Percentiles rank a stretch among this genome's conserved stretches.
Evolutionary conservation across 1,140 invertebrate genomes (phyloP).

Genomic region (Saccostrea cuccullata): DNA sequence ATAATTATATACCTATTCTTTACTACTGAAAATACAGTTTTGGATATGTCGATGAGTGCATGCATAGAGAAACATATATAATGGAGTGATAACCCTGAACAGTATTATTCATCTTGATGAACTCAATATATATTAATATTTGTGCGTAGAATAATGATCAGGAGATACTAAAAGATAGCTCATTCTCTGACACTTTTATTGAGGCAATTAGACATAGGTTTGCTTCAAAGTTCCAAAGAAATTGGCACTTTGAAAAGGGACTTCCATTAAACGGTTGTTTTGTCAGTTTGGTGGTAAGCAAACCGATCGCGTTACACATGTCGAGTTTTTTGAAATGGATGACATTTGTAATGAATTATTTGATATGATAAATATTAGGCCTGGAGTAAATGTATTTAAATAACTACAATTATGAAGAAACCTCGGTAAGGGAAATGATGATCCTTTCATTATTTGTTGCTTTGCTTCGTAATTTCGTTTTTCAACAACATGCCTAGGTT

Average conservation of each 20-base stretch:
- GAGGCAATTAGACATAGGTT: constrained; percentile 21
- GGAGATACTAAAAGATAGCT: not conserved
- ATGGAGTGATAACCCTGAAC: not conserved
- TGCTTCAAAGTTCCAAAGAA: not conserved
- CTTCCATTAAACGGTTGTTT: not conserved
- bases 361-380: constrained; percentile 32
- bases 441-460: not conserved
- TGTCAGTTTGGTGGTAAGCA: not conserved
- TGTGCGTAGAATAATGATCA: not conserved
- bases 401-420: constrained; percentile 28
- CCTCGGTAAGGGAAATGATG: not conserved
- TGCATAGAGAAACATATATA: not conserved
- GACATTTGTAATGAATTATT: constrained; percentile 15
- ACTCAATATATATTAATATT: not conserved
- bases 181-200: constrained; percentile 27
- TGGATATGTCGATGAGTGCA: not conserved
- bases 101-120: not conserved
- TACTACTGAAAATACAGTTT: not conserved
- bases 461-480: not conserved
- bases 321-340: constrained; percentile 7
- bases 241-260: constrained; percentile 24
- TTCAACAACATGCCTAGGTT: not conserved
- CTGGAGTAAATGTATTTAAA: constrained; percentile 12
- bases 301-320: not conserved
- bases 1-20: not conserved